These are phyloP conservation scores for Puntigrus tetrazona DNA, from an alignment of 2,113 vertebrate species.

Conservation along the genomic window DNA sequence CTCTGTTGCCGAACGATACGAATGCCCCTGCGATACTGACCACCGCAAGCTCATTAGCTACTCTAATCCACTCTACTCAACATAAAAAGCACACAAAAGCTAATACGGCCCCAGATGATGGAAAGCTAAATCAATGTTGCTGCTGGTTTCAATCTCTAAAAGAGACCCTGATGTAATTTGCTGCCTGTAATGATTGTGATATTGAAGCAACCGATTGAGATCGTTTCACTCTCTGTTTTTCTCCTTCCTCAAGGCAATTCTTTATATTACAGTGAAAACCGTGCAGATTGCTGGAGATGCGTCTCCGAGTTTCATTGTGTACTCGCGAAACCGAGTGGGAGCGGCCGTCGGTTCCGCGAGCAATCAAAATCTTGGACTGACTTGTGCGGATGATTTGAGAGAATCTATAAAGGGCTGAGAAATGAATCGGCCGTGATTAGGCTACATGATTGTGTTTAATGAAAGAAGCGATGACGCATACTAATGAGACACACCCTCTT, in stretches of 20 bases:
- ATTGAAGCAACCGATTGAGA: slow-evolving; percentile 56
- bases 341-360: slow-evolving; percentile 63
- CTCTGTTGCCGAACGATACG: slow-evolving; percentile 28
- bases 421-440: slow-evolving; percentile 77
- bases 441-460: slow-evolving; percentile 75
- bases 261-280: slow-evolving; percentile 54
- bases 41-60: slow-evolving; percentile 43
- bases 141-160: slow-evolving; percentile 59
- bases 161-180: slow-evolving; percentile 60
- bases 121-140: slow-evolving; percentile 57
- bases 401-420: slow-evolving; percentile 68
- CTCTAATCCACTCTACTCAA: slow-evolving; percentile 27
- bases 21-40: slow-evolving; percentile 40
- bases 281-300: slow-evolving; percentile 39
- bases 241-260: slow-evolving; percentile 54
- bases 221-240: slow-evolving; percentile 53
- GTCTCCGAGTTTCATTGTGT: slow-evolving; percentile 47
- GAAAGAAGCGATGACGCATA: slow-evolving; percentile 64
- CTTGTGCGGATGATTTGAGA: slow-evolving; percentile 66
- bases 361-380: slow-evolving; percentile 72
- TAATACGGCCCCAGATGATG: slow-evolving; percentile 57
- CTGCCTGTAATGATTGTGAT: slow-evolving; percentile 57
- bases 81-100: slow-evolving; percentile 45
- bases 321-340: slow-evolving; percentile 56
- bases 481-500: slow-evolving; percentile 70